A percentile compares a stretch with the other conserved stretches of the same genome.
Conservation (phyloP, 2,888 invertebrate species). For the Plagiodera versicolora region DNA sequence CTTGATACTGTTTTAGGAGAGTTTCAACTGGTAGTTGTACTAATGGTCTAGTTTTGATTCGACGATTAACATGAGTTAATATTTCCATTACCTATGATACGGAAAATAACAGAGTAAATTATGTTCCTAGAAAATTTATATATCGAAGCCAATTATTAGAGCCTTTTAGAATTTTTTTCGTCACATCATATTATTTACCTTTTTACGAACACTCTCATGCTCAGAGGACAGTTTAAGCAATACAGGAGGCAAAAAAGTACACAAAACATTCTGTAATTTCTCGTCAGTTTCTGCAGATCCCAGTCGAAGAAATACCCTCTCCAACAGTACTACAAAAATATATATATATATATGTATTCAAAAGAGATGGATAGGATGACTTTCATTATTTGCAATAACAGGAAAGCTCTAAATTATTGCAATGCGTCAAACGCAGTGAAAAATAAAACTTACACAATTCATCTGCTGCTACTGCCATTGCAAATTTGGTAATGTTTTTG, state of each 20-base stretch:
- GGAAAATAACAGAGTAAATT: not conserved
- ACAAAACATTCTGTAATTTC: conserved; percentile 78
- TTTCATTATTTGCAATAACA: conserved; percentile 3
- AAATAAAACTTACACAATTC: conserved; percentile 23
- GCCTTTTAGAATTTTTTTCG: too few species aligned
- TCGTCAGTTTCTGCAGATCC: conserved; percentile 90
- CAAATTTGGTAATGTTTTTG: not conserved
- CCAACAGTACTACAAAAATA: conserved; percentile 71
- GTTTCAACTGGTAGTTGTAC: conserved; percentile 87
- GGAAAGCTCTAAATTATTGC: too few species aligned
- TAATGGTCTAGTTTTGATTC: conserved; percentile 80
- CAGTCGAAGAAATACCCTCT: conserved; percentile 84
- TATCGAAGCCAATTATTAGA: too few species aligned
- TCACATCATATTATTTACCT: conserved; percentile 41
- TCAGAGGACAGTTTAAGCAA: conserved; percentile 87
- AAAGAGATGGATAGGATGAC: conserved; percentile 1
- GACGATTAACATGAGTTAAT: conserved; percentile 86
- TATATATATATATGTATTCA: not conserved
- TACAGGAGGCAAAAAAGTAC: conserved; percentile 83
- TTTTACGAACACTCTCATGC: conserved; percentile 75
- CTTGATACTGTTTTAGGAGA: conserved; percentile 77
- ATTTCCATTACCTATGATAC: conserved; percentile 81
- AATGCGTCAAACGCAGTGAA: too few species aligned
- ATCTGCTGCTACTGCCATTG: conserved; percentile 23
- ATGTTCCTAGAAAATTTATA: too few species aligned